Conservation (phyloP, 1,140 invertebrate genomes). For the Oreohelix idahoensis region DNA sequence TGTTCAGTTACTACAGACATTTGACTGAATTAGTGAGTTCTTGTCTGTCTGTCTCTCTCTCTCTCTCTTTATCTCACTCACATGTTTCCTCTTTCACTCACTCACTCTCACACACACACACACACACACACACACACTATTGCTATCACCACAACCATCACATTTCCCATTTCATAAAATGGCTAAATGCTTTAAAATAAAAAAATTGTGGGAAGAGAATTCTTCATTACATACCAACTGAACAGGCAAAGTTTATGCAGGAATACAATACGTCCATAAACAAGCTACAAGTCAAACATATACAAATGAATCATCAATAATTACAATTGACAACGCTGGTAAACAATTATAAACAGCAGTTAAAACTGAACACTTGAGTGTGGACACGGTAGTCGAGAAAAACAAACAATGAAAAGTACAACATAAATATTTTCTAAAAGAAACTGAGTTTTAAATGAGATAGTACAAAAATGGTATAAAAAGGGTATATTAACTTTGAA, state of each 20-base stretch:
- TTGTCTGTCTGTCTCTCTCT: no score
- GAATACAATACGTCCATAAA: not conserved
- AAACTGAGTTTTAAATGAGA: not conserved
- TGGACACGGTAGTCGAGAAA: not conserved
- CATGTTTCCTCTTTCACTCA: no score
- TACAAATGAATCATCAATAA: not conserved
- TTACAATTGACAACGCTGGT: not conserved
- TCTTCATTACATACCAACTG: not conserved
- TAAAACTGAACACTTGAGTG: not conserved
- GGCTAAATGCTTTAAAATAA: no score
- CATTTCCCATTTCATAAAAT: no score
- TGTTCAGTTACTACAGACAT: no score
- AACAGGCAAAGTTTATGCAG: no score
- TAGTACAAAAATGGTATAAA: not conserved
- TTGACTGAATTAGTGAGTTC: no score
- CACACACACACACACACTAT: no score
- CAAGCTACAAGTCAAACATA: not conserved
- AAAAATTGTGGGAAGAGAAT: no score
- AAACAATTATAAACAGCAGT: constrained; percentile 1
- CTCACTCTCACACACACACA: no score
- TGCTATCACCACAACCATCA: no score
- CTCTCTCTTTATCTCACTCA: no score
- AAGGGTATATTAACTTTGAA: not conserved
- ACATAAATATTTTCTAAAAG: not conserved
- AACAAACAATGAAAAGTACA: not conserved